Evolutionary conservation across 2,888 invertebrate genomes (phyloP), one percentile per base, ranked within the genome.

Genomic region (Apamea epomidion): DNA sequence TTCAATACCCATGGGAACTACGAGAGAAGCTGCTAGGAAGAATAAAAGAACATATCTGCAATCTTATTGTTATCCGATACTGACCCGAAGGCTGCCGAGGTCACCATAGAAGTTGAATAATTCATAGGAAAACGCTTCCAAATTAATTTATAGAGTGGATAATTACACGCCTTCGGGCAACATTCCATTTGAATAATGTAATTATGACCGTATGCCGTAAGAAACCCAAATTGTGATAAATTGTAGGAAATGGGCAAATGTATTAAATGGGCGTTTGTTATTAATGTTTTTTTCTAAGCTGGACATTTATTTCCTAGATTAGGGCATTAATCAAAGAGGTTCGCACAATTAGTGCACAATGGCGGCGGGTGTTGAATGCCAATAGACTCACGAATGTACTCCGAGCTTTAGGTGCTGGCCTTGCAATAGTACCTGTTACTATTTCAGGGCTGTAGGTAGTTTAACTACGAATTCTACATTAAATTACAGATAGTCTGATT

Each of bases 81-180:
- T 74, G 85, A 87, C 67, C 85, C 78, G 42, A 14, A 77, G 58
- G 70, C 77, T 74, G 29, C 62, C 64, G 80, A 77, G 76, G 77
- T 70, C 79, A 3, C 75, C 71, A 75, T 78, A 64, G 12, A 75
- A 81, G 69, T 76, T 83, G 80, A 90, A 89, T 89, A 80, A 89
- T 90, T 88, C 90, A 88, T 86, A 76, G 72, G 74, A 78, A 74
- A 90, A 78, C 65, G 78, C 81, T 81, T 65, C 80, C 75, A 82
- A 88, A 87, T 88, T 90, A 90, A 89, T 89, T 88, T 85, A 90
- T 88, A 87, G 88, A 81, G 82, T 82, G 81, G 83, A 75, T 90
- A 90, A 87, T 90, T 88, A 88, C 79, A 84, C 80, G 76, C 76
- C 78, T 80, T 62, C 76, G 71, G 79, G 69, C 68, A 82, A 82